Evolutionary conservation across 2,113 vertebrate genomes (phyloP).

Genomic region (Asarcornis scutulata): DNA sequence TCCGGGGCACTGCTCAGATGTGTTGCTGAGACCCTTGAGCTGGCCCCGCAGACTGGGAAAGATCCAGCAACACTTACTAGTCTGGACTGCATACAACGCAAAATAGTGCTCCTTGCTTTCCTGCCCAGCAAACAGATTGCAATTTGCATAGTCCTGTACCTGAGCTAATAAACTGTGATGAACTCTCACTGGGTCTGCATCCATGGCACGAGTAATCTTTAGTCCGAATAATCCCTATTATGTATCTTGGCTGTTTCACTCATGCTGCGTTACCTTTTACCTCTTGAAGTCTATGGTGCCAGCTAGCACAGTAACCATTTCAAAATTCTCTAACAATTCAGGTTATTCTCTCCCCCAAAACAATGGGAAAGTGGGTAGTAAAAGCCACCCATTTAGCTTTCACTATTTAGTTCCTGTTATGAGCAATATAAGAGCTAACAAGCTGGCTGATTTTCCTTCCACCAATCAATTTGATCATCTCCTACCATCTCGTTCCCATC

Average conservation of each 20-base stretch:
- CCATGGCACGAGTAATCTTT: not conserved
- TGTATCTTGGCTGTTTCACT: not conserved
- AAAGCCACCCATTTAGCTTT: not conserved
- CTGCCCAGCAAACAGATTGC: slow-evolving; percentile 37
- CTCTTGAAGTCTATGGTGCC: not conserved
- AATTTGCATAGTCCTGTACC: not conserved
- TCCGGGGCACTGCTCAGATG: not conserved
- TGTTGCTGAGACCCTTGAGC: not conserved
- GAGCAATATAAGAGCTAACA: not conserved
- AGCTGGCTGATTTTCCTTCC: accelerated
- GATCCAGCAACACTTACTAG: not conserved
- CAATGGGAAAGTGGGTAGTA: not conserved
- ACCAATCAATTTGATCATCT: not conserved
- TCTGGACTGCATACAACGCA: not conserved
- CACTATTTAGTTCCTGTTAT: not conserved
- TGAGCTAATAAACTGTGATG: slow-evolving; percentile 39
- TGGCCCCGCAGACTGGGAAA: not conserved
- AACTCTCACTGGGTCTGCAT: not conserved
- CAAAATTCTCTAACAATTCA: not conserved
- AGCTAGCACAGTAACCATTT: not conserved
- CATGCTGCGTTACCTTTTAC: not conserved
- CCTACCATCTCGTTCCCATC: not conserved
- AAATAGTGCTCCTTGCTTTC: not conserved
- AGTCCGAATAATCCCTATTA: not conserved
- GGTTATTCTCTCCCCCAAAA: not conserved